Base-by-base conservation (phyloP, 2,888 invertebrate genomes). In the Toxonevra muliebris region DNA sequence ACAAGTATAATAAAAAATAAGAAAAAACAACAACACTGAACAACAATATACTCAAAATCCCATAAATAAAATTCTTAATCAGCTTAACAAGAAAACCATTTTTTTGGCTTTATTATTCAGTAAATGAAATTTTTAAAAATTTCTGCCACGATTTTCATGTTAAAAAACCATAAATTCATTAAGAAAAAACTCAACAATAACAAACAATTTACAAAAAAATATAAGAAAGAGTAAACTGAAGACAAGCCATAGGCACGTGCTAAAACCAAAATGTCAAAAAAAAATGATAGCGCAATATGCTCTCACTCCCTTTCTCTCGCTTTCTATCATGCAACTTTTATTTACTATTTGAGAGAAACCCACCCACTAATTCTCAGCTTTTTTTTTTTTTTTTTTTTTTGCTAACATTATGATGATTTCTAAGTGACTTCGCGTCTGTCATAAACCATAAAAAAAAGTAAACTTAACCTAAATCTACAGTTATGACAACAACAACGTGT, bases 371-470 rank as follows among this genome's bases (percentile, higher is more conserved):
- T 66, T 63, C 64, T 69, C 61, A 69, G 62, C 57, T 57, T 50
- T 66, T 62, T 15, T 12, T 30, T 30, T 30, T 30, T 7, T 30
- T 30, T 30, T 30, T 4, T 7, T 30, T 4, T 30, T 7, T 4
- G 30, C 1, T 15, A 30, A 20, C 57, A 20, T 52, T 68, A 71
- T 70, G 62, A 71, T 73, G 20, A 66, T 17, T 71, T 74, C 71
- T 74, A 73, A 74, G 74, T 71, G 64, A 74, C 65, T 71, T 68
- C 71, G 74, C 74, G 73, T 73, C 50, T 66, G 66, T 71, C 69
- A 73, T 72, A 72, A 73, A 73, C 69, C n/a, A 61, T 60, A 40
- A 41, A 59, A 41, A 17, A 58, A 59, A 58, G 17, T 30, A 30
- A 30, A 30, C 30, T 30, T 30, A 30, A 7, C 30, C 30, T 30